Conservation (phyloP, 35 echinoderm and acorn worm genomes). For the Lytechinus pictus region DNA sequence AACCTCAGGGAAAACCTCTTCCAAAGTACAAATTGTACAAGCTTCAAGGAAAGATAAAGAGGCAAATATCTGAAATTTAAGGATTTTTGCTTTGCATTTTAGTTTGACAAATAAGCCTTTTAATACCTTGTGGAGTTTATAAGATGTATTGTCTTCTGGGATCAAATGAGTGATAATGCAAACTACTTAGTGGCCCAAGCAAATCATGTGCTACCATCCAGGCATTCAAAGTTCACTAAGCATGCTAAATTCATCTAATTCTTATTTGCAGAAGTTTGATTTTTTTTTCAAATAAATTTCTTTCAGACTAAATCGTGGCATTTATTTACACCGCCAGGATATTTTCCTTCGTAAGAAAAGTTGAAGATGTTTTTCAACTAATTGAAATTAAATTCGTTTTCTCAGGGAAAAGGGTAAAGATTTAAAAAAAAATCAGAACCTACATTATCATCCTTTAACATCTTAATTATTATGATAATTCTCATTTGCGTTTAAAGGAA, state of each 20-base stretch:
- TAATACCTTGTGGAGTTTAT: neutral
- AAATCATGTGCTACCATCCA: neutral
- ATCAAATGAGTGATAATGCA: neutral
- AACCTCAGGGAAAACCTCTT: neutral
- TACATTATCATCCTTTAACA: too few relatives aligned
- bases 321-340: too few relatives aligned
- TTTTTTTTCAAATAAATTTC: too few relatives aligned
- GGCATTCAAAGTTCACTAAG: neutral
- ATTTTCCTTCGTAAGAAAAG: too few relatives aligned
- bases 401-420: neutral
- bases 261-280: neutral
- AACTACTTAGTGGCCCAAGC: neutral
- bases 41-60: neutral
- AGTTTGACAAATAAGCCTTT: neutral
- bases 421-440: neutral
- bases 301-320: too few relatives aligned
- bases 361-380: neutral
- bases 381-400: neutral
- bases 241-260: neutral
- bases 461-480: too few relatives aligned
- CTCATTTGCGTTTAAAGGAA: too few relatives aligned
- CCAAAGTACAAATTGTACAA: neutral
- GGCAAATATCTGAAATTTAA: neutral
- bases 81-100: neutral
- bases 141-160: neutral